Base-by-base conservation (phyloP, 2,888 invertebrate species). In the Linnaemya tessellans region DNA sequence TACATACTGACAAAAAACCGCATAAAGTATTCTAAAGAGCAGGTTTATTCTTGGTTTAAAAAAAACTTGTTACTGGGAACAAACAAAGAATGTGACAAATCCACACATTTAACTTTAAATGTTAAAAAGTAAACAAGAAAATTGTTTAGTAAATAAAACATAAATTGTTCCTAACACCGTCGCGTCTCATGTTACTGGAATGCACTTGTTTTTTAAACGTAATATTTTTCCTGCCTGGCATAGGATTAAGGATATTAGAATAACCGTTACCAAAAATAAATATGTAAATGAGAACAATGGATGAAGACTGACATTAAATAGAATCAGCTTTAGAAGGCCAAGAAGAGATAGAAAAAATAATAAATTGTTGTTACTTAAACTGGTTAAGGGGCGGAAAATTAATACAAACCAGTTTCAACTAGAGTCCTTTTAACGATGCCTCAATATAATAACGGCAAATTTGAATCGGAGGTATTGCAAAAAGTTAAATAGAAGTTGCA, bases 1-100 rank as follows among this genome's bases (percentile, higher is more conserved):
- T 46, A 20, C 22, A 18, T 30, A 18, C 38, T 68, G 15, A 51
- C 18, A 18, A 58, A 67, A 80, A 84, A 70, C 68, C 74, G 73
- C 65, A 56, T 60, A 65, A 35, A 54, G 20, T 62, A 41, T 70
- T 43, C 60, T 30, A 74, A 73, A 68, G 41, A 80, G 51, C 41
- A 65, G 65, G 67, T 51, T 79, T 68, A 71, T n/a, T 77, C 70
- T 70, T 38, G 22, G 51, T 60, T 54, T 35, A 43, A 43, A 22
- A 68, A 74, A 75, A 67, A 54, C 3, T 11, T 35, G n/a, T 8
- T 60, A n/a, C 58, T 11, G 9, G 20, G 13, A 49, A 51, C 43
- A 15, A 30, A 49, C 30, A 65, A 65, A 22, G 51, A 20, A 62
- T 78, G 73, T 81, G 78, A 81, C 78, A 84, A 70, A 81, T 74